Evolutionary conservation across 2,113 vertebrate species (phyloP), one percentile per base, ranked within the genome.

Genomic region (Marcusenius ussheri): DNA sequence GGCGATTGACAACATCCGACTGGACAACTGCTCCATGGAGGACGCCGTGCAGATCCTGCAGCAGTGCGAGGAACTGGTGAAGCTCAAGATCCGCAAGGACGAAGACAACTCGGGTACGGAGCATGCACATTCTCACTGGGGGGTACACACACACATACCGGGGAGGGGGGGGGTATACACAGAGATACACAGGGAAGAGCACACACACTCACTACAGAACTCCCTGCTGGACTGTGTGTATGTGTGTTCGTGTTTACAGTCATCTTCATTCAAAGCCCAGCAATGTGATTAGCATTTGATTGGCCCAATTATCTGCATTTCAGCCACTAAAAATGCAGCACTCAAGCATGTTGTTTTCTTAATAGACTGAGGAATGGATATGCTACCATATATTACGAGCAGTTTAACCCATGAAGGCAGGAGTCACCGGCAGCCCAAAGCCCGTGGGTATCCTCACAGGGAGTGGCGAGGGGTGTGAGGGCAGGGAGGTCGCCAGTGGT

Each of bases 1-100:
- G 88, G 98, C 98, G 77, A 99, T 99, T 89, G 98, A 99, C 90
- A 99, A 98, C 94, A 97, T 99, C 93, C 97, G 98, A 1, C 96
- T 99, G 93, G 98, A 99, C 93, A 99, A 96, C 94, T 99, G 98
- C 93, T 98, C 98, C 74, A 99, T 99, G 98, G 98, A 99, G 95
- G 98, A 99, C 45, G 98, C 98, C 0, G 98, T 99, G 45, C 97
- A 98, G 93, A 99, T 99, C 93, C 97, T 99, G 88, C 97, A 99
- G 93, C 98, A 99, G 94, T 99, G 98, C 24, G 98, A 99, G 89
- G 98, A 99, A 27, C 96, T 99, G 89, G 98, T 99, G 5, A 99
- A 99, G 90, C 95, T 99, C 66, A 99, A 99, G 94, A 99, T 99
- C 90, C 97, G 98, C 90, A 99, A 99, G 94, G 98, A 99, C 84